These are phyloP conservation scores for Gortyna flavago DNA, from an alignment of 2,888 invertebrate species.

Conservation along the genomic window DNA sequence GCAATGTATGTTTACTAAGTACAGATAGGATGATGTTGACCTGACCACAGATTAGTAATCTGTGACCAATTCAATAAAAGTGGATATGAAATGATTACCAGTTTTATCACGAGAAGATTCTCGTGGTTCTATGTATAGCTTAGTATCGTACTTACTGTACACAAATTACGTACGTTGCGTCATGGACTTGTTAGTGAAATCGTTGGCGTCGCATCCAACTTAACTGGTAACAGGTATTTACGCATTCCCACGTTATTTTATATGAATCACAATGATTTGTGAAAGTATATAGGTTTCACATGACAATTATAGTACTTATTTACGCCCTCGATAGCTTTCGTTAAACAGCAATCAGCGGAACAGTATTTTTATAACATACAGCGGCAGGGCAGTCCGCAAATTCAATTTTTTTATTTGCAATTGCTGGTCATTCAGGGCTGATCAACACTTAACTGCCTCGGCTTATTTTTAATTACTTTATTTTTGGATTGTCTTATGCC, in stretches of 20 bases:
- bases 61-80: slow-evolving; percentile 5
- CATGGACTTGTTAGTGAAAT: slow-evolving; percentile 49
- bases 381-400: not conserved
- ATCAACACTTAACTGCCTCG: no score
- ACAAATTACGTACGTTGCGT: slow-evolving; percentile 14
- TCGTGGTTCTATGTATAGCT: not conserved
- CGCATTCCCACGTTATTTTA: slow-evolving; percentile 57
- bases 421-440: no score
- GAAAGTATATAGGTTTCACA: slow-evolving; percentile 58
- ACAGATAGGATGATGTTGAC: not conserved
- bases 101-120: not conserved
- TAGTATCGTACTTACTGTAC: not conserved
- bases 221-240: slow-evolving; percentile 31
- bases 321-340: slow-evolving; percentile 21
- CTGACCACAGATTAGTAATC: no score
- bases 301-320: slow-evolving; percentile 41
- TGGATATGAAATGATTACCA: not conserved
- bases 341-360: not conserved
- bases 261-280: slow-evolving; percentile 56
- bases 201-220: slow-evolving; percentile 35
- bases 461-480: no score
- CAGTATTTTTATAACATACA: not conserved
- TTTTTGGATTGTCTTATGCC: no score
- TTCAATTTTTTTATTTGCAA: no score
- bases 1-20: not conserved